phyloP scores from a whole-genome alignment of 2,888 invertebrate species.

The Melitaea athalia region DNA sequence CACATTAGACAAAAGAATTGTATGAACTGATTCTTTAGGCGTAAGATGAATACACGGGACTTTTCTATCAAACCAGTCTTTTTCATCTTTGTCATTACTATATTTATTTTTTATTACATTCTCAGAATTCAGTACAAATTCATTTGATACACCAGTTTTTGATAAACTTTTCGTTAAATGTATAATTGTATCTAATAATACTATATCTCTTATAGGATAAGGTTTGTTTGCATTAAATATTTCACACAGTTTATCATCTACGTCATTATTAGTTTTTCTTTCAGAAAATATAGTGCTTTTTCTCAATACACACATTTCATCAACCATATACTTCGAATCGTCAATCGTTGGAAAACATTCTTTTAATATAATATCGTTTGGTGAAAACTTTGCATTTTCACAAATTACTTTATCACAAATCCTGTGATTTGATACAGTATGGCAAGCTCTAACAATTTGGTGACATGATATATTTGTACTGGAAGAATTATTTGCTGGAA shows the following conservation, averaged over 20 bases:
- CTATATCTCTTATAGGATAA: slow-evolving; percentile 2
- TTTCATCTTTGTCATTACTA: not conserved
- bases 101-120: not conserved
- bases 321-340: not conserved
- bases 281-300: not conserved
- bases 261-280: not conserved
- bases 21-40: not conserved
- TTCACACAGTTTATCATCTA: not conserved
- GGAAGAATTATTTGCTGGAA: slow-evolving; percentile 6
- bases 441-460: slow-evolving; percentile 15
- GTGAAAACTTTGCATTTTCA: not conserved
- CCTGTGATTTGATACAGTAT: slow-evolving; percentile 15
- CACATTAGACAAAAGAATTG: not conserved
- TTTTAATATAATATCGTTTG: slow-evolving; percentile 1
- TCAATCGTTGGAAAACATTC: not conserved
- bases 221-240: not conserved
- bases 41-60: not conserved
- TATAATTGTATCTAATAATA: slow-evolving; percentile 5
- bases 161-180: not conserved
- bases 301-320: not conserved
- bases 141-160: not conserved
- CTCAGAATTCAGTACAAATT: not conserved
- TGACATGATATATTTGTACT: slow-evolving; percentile 1
- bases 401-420: not conserved
- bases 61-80: not conserved